Base-by-base conservation (phyloP, 35 echinoderm and acorn worm species). In the Eucidaris tribuloides region DNA sequence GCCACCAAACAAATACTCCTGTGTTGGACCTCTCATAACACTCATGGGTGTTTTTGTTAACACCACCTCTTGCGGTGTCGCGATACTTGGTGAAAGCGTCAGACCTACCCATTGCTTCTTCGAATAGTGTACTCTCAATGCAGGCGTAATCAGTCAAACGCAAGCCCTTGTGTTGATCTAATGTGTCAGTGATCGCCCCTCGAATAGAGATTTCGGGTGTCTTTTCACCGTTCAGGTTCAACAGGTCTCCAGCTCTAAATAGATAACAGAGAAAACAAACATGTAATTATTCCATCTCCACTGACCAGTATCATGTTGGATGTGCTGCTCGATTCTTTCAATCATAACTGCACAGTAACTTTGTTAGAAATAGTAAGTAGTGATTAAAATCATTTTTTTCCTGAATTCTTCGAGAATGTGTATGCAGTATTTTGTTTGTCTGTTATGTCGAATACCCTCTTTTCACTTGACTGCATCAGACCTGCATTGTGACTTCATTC, bases 201-300 rank as follows among this genome's bases (percentile, higher is more conserved):
- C 44, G 38, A n/a, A 74, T 74, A 6, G n/a, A 24, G 15, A 44
- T 74, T 40, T 74, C 68, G 38, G 68, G 68, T 41, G 68, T 74
- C 20, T 36, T 17, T 36, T 74, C 68, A 3, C 68, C 68, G 7
- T 38, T 22, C 5, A 74, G 24, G 22, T 74, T 40, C 37, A 74
- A 44, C 44, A 74, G 15, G 44, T 74, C 68, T n/a, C 34, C 68
- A 41, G 44, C 68, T 25, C 68, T 74, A 44, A 25, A 74, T 43
- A 0, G 44, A 0, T n/a, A 7, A 41, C 20, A 68, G 2, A n/a
- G 9, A 52, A 9, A 52, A n/a, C n/a, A 9, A 11, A n/a, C 9
- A 11, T 52, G 9, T 52, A n/a, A 11, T 52, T 52, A 52, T 9
- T 52, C n/a, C 9, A 52, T 52, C n/a, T 52, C n/a, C 48, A n/a